Percentiles rank a stretch among this genome's conserved stretches.
phyloP scores from a whole-genome alignment of 2,888 invertebrate species.

The Tenthredo notha region DNA sequence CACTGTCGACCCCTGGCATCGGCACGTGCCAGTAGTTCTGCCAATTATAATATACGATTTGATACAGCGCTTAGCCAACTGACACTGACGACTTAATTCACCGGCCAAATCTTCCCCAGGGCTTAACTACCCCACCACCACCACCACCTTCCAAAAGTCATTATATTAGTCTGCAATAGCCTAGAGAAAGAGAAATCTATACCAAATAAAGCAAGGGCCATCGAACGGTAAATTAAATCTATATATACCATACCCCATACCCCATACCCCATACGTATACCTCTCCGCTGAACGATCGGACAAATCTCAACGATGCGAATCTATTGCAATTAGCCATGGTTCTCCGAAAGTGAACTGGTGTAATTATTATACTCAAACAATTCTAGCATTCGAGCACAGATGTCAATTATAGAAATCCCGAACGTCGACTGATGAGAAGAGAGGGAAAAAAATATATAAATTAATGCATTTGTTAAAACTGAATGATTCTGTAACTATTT shows the following conservation, averaged over 20 bases:
- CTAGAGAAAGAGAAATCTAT: neutral
- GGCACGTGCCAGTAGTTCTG: slow-evolving; percentile 69
- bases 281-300: neutral
- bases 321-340: neutral
- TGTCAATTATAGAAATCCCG: neutral
- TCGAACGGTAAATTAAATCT: slow-evolving; percentile 9
- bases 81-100: slow-evolving; percentile 51
- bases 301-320: neutral
- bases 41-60: slow-evolving; percentile 76
- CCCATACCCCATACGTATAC: neutral
- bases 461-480: neutral
- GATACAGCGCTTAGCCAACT: slow-evolving; percentile 64
- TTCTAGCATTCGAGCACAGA: neutral
- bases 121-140: neutral
- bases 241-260: neutral
- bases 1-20: slow-evolving; percentile 67
- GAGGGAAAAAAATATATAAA: neutral
- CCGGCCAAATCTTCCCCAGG: slow-evolving; percentile 1
- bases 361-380: neutral
- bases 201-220: neutral
- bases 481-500: neutral
- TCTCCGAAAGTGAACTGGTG: neutral
- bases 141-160: slow-evolving; percentile 26
- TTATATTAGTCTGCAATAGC: neutral
- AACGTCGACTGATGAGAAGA: neutral